Conservation (phyloP, 2,797 vertebrate species). For the Malurus leucopterus region DNA sequence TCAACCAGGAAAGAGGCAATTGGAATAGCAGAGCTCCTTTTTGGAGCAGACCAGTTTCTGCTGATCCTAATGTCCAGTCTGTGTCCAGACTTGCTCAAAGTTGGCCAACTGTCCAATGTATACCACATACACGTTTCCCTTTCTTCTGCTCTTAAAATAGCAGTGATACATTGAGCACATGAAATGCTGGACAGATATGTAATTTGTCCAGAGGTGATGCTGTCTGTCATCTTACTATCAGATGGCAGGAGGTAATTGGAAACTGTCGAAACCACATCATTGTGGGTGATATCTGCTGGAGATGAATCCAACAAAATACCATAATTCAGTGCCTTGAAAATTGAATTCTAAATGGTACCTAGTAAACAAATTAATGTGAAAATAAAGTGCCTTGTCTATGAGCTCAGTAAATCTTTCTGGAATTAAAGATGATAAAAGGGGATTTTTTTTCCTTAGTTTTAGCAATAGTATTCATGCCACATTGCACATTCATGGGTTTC, state of each 20-base stretch:
- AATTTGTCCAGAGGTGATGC: neutral
- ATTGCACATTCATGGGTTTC: neutral
- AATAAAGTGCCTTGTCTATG: neutral
- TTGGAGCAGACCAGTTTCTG: neutral
- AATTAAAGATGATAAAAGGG: neutral
- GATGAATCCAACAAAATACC: neutral
- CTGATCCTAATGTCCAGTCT: neutral
- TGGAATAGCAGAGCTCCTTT: neutral
- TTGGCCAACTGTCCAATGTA: neutral
- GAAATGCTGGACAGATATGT: neutral
- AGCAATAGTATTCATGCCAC: fast-evolving
- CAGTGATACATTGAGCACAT: neutral
- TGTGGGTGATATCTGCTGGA: neutral
- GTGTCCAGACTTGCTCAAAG: neutral
- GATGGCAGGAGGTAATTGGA: neutral
- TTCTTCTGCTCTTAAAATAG: neutral
- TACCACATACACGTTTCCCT: neutral
- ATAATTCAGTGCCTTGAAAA: neutral
- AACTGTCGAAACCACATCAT: neutral
- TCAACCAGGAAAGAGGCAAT: neutral
- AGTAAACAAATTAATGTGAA: neutral
- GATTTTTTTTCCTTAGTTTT: neutral
- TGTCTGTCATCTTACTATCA: neutral
- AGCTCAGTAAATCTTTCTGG: neutral
- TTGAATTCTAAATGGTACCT: neutral